phyloP scores from a whole-genome alignment of 2,888 invertebrate genomes.

The Nymphalis polychloros region DNA sequence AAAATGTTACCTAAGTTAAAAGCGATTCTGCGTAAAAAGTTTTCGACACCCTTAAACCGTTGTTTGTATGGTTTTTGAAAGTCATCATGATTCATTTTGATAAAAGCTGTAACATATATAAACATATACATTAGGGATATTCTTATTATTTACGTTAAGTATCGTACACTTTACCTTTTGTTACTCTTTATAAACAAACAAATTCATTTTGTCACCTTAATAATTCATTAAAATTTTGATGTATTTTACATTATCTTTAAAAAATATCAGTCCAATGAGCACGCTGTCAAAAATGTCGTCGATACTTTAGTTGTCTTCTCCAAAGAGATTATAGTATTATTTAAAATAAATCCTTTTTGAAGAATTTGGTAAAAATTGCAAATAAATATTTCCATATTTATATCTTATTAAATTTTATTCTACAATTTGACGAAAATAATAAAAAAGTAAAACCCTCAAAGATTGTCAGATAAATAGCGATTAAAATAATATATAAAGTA shows the following conservation, averaged over 20 bases:
- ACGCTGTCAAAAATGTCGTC: neutral
- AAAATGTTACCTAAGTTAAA: slow-evolving; percentile 60
- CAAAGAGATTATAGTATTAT: neutral
- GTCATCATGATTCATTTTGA: slow-evolving; percentile 48
- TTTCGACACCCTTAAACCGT: slow-evolving; percentile 69
- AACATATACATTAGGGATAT: too few species aligned
- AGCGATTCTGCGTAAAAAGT: slow-evolving; percentile 65
- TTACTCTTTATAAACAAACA: slow-evolving; percentile 9
- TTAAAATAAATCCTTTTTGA: too few species aligned
- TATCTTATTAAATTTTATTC: too few species aligned
- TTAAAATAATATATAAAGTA: too few species aligned
- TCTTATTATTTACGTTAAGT: neutral
- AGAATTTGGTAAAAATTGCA: too few species aligned
- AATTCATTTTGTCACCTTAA: slow-evolving; percentile 22
- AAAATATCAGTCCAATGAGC: neutral
- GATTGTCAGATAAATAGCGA: too few species aligned
- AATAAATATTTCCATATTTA: too few species aligned
- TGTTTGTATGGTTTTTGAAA: slow-evolving; percentile 43
- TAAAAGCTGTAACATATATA: slow-evolving; percentile 3
- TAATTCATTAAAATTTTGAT: slow-evolving; percentile 3
- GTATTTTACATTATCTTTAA: neutral
- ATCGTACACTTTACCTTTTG: neutral
- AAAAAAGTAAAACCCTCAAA: too few species aligned
- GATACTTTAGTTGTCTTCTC: neutral
- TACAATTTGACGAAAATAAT: too few species aligned